Evolutionary conservation across 2,797 vertebrate genomes (phyloP).

Genomic region (Florisuga fusca): DNA sequence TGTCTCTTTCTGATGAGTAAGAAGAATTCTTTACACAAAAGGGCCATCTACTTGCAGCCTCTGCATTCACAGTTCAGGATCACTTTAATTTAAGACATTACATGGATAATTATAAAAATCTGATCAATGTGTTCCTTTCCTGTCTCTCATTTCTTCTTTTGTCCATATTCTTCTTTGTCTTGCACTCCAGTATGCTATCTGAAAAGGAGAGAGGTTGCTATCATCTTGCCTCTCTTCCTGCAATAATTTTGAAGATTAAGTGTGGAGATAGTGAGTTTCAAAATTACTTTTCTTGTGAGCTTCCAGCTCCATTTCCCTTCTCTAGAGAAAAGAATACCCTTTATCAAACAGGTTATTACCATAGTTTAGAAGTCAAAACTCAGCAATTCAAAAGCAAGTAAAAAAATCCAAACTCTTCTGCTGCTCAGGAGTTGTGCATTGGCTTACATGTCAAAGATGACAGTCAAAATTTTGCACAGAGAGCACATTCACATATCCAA

Average conservation of each 20-base stretch:
- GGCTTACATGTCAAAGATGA: not conserved
- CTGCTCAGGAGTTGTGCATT: not conserved
- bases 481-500: not conserved
- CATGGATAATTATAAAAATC: slow-evolving; percentile 13
- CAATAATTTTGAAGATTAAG: not conserved
- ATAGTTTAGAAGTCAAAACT: not conserved
- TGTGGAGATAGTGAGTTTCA: not conserved
- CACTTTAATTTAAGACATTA: slow-evolving; percentile 2
- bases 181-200: not conserved
- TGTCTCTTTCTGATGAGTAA: slow-evolving; percentile 23
- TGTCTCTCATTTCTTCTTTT: not conserved
- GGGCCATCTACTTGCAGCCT: not conserved
- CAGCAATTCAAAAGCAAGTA: not conserved
- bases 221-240: not conserved
- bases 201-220: not conserved
- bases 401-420: not conserved
- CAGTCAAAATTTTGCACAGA: not conserved
- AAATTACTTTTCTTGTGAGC: not conserved
- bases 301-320: not conserved
- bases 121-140: not conserved
- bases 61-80: not conserved
- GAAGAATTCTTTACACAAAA: slow-evolving; percentile 2
- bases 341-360: not conserved
- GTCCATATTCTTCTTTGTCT: not conserved
- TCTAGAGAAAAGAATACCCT: not conserved